These are phyloP conservation scores for Junco hyemalis DNA, from an alignment of 2,113 vertebrate species.

Conservation along the genomic window DNA sequence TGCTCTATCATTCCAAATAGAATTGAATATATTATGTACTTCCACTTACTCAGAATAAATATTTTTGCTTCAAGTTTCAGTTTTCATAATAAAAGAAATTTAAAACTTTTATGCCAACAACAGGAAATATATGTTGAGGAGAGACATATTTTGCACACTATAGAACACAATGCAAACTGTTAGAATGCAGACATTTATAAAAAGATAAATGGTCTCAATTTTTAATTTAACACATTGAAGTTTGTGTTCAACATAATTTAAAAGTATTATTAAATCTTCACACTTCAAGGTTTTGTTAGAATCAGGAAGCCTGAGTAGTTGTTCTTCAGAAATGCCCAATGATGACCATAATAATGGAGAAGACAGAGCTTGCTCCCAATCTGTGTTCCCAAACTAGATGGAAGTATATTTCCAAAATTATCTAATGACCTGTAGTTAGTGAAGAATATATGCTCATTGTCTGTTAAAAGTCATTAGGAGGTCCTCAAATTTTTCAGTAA, in stretches of 20 bases:
- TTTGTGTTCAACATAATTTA: neutral
- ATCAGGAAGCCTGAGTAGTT: neutral
- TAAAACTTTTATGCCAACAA: neutral
- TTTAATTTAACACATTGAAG: neutral
- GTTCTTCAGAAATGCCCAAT: neutral
- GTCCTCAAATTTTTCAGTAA: neutral
- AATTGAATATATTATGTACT: constrained; percentile 37
- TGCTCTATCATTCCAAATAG: neutral
- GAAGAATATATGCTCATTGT: neutral
- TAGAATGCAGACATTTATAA: neutral
- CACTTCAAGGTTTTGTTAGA: neutral
- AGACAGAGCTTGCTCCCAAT: neutral
- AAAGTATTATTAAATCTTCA: neutral
- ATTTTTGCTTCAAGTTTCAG: neutral
- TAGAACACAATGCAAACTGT: neutral
- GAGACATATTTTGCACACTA: neutral
- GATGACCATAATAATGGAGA: neutral
- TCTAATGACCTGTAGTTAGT: neutral
- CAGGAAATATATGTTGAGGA: neutral
- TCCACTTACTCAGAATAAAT: neutral
- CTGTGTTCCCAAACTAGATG: neutral
- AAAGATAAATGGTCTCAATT: neutral
- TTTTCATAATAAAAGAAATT: neutral
- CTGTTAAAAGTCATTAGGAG: neutral
- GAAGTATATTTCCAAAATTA: neutral